Evolutionary conservation across 1,140 invertebrate genomes (phyloP).

Genomic region (Tetragonula clypearis): DNA sequence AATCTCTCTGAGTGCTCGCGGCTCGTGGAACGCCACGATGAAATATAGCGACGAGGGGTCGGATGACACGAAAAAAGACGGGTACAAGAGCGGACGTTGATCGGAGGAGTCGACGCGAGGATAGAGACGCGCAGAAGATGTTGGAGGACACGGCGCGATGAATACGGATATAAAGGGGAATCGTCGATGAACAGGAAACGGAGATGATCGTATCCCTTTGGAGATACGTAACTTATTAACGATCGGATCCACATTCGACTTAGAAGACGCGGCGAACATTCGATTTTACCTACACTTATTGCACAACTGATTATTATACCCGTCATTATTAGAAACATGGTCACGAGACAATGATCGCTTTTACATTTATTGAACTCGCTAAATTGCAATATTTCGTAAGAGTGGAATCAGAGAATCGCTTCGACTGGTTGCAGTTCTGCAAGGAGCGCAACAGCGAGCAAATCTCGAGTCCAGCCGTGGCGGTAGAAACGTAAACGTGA

Average conservation of each 20-base stretch:
- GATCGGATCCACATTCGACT: no score
- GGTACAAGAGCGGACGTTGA: conserved; percentile 11
- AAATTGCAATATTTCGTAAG: background rate
- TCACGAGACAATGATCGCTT: background rate
- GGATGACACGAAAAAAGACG: conserved; percentile 30
- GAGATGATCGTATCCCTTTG: background rate
- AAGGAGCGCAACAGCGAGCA: background rate
- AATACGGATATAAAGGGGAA: background rate
- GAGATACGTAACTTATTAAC: background rate
- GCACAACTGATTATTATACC: background rate
- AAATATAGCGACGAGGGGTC: conserved; percentile 6
- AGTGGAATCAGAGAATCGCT: background rate
- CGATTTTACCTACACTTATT: background rate
- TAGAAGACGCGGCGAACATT: background rate
- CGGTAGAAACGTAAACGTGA: background rate
- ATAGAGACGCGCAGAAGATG: background rate
- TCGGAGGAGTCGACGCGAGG: background rate
- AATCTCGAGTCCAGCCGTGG: background rate
- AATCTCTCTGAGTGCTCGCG: conserved; percentile 22
- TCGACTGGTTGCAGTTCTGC: background rate
- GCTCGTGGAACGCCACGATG: background rate
- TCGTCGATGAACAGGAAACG: background rate
- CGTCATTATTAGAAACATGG: background rate
- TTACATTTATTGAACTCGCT: background rate
- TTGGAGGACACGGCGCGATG: background rate